Conservation (phyloP, 2,797 vertebrate genomes). For the Parauchenoglanis ngamensis region DNA sequence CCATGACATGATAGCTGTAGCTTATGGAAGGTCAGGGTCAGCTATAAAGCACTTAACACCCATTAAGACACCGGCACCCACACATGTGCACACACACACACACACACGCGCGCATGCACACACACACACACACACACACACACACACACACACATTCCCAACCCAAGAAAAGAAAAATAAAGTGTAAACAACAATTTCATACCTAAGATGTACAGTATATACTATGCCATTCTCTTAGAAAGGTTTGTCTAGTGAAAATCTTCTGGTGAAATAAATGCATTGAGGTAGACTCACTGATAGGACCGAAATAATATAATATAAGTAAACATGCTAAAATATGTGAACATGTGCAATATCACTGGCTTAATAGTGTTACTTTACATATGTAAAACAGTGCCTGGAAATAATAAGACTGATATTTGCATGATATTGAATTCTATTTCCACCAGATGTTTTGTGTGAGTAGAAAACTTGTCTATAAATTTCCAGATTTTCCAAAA, state of each 20-base stretch:
- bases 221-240: background rate
- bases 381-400: background rate
- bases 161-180: background rate
- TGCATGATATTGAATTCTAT: background rate
- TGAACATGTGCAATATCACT: background rate
- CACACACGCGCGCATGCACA: background rate
- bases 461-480: background rate
- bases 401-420: background rate
- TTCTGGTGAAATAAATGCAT: background rate
- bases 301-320: background rate
- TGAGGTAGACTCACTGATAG: background rate
- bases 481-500: background rate
- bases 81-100: background rate
- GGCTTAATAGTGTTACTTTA: background rate
- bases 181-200: no score
- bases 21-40: background rate
- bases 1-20: background rate
- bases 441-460: background rate
- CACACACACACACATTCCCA: no score
- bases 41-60: background rate
- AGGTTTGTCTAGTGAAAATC: background rate
- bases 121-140: no score
- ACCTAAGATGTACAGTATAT: background rate
- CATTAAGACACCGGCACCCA: background rate
- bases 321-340: background rate